A percentile compares a stretch with the other conserved stretches of the same genome.
These are phyloP conservation scores for Vanacampus margaritifer DNA, from an alignment of 2,113 vertebrate species.

Conservation along the genomic window DNA sequence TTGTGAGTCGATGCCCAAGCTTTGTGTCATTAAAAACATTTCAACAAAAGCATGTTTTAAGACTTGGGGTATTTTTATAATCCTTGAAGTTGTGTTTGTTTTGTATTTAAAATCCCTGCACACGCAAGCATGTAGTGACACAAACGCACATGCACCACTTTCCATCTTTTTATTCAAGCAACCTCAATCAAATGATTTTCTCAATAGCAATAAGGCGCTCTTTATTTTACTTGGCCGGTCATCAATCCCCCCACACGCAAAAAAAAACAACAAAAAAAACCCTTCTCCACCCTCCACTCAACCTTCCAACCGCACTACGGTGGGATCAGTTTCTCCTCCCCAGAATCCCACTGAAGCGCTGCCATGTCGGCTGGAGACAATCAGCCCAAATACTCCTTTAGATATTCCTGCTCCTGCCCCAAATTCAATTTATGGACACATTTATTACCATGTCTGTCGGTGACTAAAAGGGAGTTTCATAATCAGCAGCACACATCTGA, in stretches of 20 bases:
- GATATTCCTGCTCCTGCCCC: conserved; percentile 93
- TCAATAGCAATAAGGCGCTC: conserved; percentile 91
- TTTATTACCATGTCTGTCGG: conserved; percentile 98
- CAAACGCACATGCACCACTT: conserved; percentile 36
- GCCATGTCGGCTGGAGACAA: conserved; percentile 93
- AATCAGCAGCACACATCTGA: conserved; percentile 90
- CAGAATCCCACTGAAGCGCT: conserved; percentile 87
- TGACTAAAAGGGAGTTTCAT: conserved; percentile 88
- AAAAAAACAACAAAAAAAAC: not conserved
- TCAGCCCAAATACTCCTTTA: conserved; percentile 91
- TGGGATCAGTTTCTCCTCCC: conserved; percentile 85
- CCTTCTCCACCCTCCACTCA: conserved; percentile 40
- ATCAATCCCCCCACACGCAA: conserved; percentile 44
- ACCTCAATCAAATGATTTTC: conserved; percentile 95
- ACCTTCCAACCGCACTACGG: conserved; percentile 76
- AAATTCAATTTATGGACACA: conserved; percentile 99
- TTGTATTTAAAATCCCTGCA: not conserved
- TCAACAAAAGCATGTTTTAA: conserved; percentile 31
- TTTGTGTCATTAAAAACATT: conserved; percentile 21
- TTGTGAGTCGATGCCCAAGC: not conserved
- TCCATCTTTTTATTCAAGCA: conserved; percentile 78
- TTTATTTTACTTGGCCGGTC: conserved; percentile 92
- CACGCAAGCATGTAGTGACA: conserved; percentile 29
- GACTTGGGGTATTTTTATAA: conserved; percentile 26
- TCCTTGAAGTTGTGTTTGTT: conserved; percentile 27